Percentiles rank a stretch among this genome's conserved stretches.
phyloP scores from a whole-genome alignment of 2,888 invertebrate species.

The Chalcosyrphus nemorum region DNA sequence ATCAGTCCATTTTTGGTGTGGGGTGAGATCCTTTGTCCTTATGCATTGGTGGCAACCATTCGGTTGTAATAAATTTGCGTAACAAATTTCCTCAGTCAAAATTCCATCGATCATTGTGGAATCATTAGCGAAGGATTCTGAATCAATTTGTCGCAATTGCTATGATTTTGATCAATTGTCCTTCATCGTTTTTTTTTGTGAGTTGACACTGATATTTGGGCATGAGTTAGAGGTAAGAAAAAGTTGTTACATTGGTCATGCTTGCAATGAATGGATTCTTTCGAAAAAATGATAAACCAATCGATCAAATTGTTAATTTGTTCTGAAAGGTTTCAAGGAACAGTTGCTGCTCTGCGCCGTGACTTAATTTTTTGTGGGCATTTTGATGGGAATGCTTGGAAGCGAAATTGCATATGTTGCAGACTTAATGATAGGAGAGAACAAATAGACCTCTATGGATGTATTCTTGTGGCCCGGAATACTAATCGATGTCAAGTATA shows the following conservation, averaged over 20 bases:
- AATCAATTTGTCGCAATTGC: constrained; percentile 69
- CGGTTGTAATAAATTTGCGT: constrained; percentile 71
- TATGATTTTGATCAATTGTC: constrained; percentile 65
- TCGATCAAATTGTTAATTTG: constrained; percentile 65
- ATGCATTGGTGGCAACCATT: constrained; percentile 61
- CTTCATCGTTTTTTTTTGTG: neutral
- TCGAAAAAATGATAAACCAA: constrained; percentile 20
- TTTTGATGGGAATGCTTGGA: neutral
- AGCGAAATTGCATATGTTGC: too few species aligned
- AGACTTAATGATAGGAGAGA: too few species aligned
- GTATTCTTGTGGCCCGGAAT: too few species aligned
- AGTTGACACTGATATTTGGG: constrained; percentile 8
- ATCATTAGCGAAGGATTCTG: constrained; percentile 63
- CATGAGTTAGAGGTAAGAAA: constrained; percentile 11
- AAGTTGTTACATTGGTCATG: constrained; percentile 64
- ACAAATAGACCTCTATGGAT: too few species aligned
- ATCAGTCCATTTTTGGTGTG: constrained; percentile 28
- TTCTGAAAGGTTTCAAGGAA: neutral
- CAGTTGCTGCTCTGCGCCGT: neutral
- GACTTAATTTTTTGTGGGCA: neutral
- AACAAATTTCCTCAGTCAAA: constrained; percentile 65
- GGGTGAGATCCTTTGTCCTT: constrained; percentile 35
- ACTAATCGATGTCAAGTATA: too few species aligned
- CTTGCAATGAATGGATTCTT: constrained; percentile 35
- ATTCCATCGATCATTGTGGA: constrained; percentile 66